Percentiles rank a stretch among this genome's conserved stretches.
Evolutionary conservation across 2,888 invertebrate species (phyloP).

Genomic region (Pollenia labialis): DNA sequence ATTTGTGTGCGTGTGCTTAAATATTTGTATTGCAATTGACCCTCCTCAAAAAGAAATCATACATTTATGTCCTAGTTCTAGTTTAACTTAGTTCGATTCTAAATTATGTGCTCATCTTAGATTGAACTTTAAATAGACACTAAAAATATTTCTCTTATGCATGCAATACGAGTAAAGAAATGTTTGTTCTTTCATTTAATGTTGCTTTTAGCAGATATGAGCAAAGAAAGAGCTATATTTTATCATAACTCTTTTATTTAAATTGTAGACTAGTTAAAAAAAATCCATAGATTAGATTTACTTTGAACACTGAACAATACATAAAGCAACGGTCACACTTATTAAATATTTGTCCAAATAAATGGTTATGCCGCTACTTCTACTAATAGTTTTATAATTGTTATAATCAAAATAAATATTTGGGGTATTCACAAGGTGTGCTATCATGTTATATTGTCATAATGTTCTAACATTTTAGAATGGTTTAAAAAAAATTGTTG

Average conservation of each 20-base stretch:
- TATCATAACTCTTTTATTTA: not conserved
- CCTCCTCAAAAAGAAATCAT: slow-evolving; percentile 64
- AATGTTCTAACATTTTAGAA: too few species aligned
- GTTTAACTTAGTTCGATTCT: slow-evolving; percentile 79
- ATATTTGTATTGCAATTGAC: slow-evolving; percentile 64
- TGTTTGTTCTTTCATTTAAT: not conserved
- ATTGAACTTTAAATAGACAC: slow-evolving; percentile 83
- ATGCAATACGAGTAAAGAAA: slow-evolving; percentile 75
- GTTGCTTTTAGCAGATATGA: not conserved
- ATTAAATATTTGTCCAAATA: too few species aligned
- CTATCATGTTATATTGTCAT: too few species aligned
- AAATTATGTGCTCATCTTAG: slow-evolving; percentile 83
- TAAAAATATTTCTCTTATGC: slow-evolving; percentile 82
- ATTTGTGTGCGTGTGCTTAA: slow-evolving; percentile 4
- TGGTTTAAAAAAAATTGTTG: too few species aligned
- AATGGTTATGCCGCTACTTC: too few species aligned
- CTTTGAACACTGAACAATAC: too few species aligned
- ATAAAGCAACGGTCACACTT: too few species aligned
- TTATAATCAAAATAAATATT: too few species aligned
- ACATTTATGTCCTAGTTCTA: slow-evolving; percentile 51
- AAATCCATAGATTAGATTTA: too few species aligned
- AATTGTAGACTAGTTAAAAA: too few species aligned
- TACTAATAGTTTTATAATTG: too few species aligned
- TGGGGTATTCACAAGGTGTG: too few species aligned
- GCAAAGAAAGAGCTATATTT: not conserved